These are phyloP conservation scores for Philereme transversata DNA, from an alignment of 2,888 invertebrate genomes.

Conservation along the genomic window DNA sequence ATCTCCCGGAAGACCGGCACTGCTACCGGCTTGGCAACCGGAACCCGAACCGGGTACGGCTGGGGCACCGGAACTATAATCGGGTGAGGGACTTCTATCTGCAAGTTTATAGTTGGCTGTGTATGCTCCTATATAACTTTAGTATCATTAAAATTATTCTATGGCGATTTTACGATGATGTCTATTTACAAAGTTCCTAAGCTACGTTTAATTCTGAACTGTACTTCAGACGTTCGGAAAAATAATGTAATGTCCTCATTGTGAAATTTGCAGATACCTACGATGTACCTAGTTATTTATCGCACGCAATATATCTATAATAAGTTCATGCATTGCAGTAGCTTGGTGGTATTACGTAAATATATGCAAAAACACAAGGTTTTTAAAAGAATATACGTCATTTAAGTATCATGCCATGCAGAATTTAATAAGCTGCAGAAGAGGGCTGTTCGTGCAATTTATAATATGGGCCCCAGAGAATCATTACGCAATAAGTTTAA, in stretches of 20 bases:
- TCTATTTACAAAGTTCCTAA: no score
- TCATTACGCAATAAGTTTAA: no score
- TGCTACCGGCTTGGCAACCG: slow-evolving; percentile 88
- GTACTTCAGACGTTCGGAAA: background rate
- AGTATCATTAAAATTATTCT: background rate
- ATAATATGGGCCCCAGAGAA: no score
- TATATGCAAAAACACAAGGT: background rate
- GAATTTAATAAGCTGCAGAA: background rate
- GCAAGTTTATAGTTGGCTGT: slow-evolving; percentile 57
- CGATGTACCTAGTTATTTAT: slow-evolving; percentile 5
- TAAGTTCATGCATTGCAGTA: slow-evolving; percentile 29
- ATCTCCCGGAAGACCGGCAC: slow-evolving; percentile 86
- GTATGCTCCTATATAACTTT: slow-evolving; percentile 15
- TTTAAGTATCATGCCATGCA: slow-evolving; percentile 20
- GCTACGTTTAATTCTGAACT: no score
- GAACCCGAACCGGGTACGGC: slow-evolving; percentile 90
- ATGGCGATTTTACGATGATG: background rate
- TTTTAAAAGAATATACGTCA: background rate
- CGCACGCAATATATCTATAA: slow-evolving; percentile 30
- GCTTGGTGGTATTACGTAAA: slow-evolving; percentile 22
- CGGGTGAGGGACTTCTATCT: slow-evolving; percentile 89
- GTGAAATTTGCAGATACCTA: background rate
- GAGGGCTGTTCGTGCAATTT: no score
- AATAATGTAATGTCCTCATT: background rate
- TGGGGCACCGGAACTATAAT: slow-evolving; percentile 90